A percentile compares a stretch with the other conserved stretches of the same genome.
Conservation (phyloP, 1,140 invertebrate genomes). For the Drosophila leontia region DNA sequence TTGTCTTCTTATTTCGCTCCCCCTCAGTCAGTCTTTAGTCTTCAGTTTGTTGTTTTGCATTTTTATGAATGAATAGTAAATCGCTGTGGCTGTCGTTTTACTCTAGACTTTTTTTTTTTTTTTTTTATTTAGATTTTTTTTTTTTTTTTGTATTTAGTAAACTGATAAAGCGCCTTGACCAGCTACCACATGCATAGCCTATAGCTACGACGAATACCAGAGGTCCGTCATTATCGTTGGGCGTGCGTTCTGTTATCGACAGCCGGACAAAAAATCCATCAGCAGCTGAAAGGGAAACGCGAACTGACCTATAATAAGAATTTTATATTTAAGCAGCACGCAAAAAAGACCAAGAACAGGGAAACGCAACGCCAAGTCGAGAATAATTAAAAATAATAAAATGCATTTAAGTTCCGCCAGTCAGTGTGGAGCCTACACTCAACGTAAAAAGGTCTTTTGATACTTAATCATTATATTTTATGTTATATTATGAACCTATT, state of each 20-base stretch:
- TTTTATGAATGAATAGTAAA: constrained; percentile 75
- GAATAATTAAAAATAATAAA: constrained; percentile 23
- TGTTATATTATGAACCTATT: neutral
- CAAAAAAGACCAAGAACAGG: constrained; percentile 25
- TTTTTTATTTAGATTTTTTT: neutral
- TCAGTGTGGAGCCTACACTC: constrained; percentile 10
- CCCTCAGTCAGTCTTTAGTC: neutral
- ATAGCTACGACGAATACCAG: neutral
- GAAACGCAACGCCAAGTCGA: neutral
- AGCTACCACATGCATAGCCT: neutral
- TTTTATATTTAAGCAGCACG: constrained; percentile 66
- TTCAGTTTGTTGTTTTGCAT: constrained; percentile 40
- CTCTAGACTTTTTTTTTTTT: constrained; percentile 3
- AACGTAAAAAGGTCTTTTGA: neutral
- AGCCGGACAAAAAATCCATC: constrained; percentile 22
- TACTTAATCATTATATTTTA: neutral
- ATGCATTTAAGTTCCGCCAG: constrained; percentile 1
- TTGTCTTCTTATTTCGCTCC: constrained; percentile 14
- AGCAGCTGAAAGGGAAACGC: constrained; percentile 72
- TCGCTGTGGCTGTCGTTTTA: constrained; percentile 31
- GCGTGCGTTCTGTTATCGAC: constrained; percentile 59
- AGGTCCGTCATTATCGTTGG: constrained; percentile 43
- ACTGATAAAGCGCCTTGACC: constrained; percentile 77
- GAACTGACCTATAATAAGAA: constrained; percentile 80
- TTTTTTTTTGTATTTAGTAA: constrained; percentile 27